A percentile compares a stretch with the other conserved stretches of the same genome.
Evolutionary conservation across 2,888 invertebrate species (phyloP).

Genomic region (Macaria liturata): DNA sequence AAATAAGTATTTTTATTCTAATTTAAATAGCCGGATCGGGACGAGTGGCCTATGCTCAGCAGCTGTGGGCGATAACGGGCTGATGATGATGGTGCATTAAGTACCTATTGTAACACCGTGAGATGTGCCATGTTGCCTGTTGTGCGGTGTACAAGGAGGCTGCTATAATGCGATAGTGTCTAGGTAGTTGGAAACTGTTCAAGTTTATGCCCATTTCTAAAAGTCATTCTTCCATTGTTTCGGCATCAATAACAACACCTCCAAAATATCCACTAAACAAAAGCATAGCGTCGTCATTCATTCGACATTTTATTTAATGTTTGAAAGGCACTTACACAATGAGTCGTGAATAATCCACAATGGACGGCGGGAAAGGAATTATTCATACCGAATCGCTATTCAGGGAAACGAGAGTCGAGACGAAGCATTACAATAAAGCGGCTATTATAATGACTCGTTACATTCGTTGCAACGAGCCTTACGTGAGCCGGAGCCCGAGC

Average conservation of each 20-base stretch:
- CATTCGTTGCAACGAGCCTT: constrained; percentile 42
- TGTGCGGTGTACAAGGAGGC: no score
- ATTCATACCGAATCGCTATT: constrained; percentile 57
- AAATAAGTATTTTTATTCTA: no score
- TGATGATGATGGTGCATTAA: no score
- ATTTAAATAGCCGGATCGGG: no score
- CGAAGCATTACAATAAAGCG: constrained; percentile 57
- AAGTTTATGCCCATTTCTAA: constrained; percentile 33
- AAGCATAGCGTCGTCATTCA: constrained; percentile 60
- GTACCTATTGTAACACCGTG: no score
- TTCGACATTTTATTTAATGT: constrained; percentile 64
- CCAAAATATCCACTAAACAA: constrained; percentile 67
- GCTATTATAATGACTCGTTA: constrained; percentile 61
- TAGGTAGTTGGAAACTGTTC: constrained; percentile 18
- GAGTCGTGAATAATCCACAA: constrained; percentile 72
- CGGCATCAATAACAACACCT: constrained; percentile 60
- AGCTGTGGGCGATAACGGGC: no score
- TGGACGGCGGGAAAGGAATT: constrained; percentile 63
- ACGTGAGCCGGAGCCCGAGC: constrained; percentile 9
- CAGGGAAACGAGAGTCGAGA: constrained; percentile 56
- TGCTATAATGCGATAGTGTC: no score
- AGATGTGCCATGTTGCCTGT: no score
- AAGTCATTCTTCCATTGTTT: constrained; percentile 47
- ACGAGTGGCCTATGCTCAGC: no score
- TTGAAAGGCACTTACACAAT: constrained; percentile 70